Conservation (phyloP, 2,113 vertebrate genomes). For the Meleagris gallopavo region DNA sequence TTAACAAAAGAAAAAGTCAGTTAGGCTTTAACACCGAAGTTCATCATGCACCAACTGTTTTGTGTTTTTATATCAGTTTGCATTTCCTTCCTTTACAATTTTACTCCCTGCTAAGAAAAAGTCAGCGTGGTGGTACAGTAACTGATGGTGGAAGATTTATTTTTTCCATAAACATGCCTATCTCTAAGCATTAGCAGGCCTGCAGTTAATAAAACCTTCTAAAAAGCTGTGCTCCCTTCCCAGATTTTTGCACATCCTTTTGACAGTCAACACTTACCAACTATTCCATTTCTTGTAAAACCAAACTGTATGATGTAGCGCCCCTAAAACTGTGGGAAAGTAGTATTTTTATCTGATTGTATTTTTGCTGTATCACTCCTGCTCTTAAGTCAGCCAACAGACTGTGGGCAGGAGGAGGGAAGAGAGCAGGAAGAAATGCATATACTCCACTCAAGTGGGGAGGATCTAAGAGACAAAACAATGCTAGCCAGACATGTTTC, state of each 20-base stretch:
- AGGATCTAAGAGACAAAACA: conserved; percentile 47
- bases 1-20: neutral
- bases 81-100: neutral
- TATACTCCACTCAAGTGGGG: neutral
- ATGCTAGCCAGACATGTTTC: neutral
- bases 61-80: neutral
- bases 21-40: neutral
- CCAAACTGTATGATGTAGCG: neutral
- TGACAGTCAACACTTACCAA: neutral
- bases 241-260: neutral
- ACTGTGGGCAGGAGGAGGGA: conserved; percentile 4
- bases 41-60: neutral
- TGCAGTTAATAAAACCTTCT: neutral
- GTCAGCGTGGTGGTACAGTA: neutral
- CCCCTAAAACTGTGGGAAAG: neutral
- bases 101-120: neutral
- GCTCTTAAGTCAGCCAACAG: neutral
- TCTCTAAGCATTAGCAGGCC: neutral
- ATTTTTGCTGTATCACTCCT: neutral
- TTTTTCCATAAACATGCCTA: neutral
- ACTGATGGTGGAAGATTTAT: neutral
- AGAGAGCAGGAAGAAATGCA: neutral
- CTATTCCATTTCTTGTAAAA: neutral
- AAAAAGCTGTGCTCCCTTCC: neutral
- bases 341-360: neutral